Evolutionary conservation across 2,888 invertebrate species (phyloP), one percentile per base, ranked within the genome.

Genomic region (Drosophila hamatofila): DNA sequence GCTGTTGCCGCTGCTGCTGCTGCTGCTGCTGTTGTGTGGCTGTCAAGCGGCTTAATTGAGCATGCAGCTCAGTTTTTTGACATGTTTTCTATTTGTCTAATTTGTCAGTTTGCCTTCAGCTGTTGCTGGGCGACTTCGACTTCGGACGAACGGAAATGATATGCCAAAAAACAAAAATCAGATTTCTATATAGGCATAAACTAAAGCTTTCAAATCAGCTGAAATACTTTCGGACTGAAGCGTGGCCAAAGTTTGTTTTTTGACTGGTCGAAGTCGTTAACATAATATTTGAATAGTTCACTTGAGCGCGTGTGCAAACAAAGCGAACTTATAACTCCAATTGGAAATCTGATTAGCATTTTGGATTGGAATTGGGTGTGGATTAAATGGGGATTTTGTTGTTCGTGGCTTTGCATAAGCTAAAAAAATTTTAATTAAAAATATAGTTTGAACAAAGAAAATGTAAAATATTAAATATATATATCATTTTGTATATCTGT

Each of bases 71-170:
- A 75, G 74, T 73, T 80, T 64, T 79, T 78, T 76, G 87, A 87
- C 88, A 84, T 90, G 82, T 87, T 89, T 90, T 80, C 85, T 87
- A 88, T 89, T 87, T 82, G 78, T 81, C 85, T 73, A 88, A 87
- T 83, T 87, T 89, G 87, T 88, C 81, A 84, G 72, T 69, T 75
- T 58, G 81, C 64, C 73, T 77, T 86, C 48, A 66, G 75, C 57
- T 37, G 67, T 59, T 37, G 67, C 25, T 23, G 65, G 62, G 57
- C 59, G 44, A 60, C 65, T 35, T 30, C 21, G 67, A 46, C 52
- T 39, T 48, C 39, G 62, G 42, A 48, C 61, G 66, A 89, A 75
- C 85, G 89, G 87, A 87, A 90, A 90, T 87, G 90, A 87, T 86
- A 82, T 57, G 72, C 75, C 80, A 78, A 74, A 86, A 75, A 75